These are phyloP conservation scores for Xenopus tropicalis DNA, from an alignment of 2,113 vertebrate species.

Conservation along the genomic window UCB_Xtro_10.0 CM004447.2:105992001-105992500, in stretches of 20 bases:
- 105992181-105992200: background rate
- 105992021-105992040: slow-evolving; percentile 56
- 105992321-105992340: slow-evolving; percentile 35
- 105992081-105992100: slow-evolving; percentile 44
- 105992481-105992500: too few relatives aligned
- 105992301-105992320: slow-evolving; percentile 48
- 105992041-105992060: slow-evolving; percentile 50
- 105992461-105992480: too few relatives aligned
- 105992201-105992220: background rate
- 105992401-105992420: too few relatives aligned
- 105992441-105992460: too few relatives aligned
- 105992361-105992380: too few relatives aligned
- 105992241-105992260: too few relatives aligned
- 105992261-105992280: slow-evolving; percentile 23
- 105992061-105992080: slow-evolving; percentile 56
- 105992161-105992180: slow-evolving; percentile 43
- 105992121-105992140: slow-evolving; percentile 31
- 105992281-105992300: slow-evolving; percentile 42
- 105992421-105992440: too few relatives aligned
- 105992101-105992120: slow-evolving; percentile 30
- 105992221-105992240: background rate
- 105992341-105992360: background rate
- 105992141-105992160: slow-evolving; percentile 26
- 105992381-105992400: too few relatives aligned
- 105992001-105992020: slow-evolving; percentile 44